Percentiles rank a stretch among this genome's conserved stretches.
These are phyloP conservation scores for Acipenser oxyrinchus DNA, from an alignment of 2,797 vertebrate species.

Conservation along the genomic window DNA sequence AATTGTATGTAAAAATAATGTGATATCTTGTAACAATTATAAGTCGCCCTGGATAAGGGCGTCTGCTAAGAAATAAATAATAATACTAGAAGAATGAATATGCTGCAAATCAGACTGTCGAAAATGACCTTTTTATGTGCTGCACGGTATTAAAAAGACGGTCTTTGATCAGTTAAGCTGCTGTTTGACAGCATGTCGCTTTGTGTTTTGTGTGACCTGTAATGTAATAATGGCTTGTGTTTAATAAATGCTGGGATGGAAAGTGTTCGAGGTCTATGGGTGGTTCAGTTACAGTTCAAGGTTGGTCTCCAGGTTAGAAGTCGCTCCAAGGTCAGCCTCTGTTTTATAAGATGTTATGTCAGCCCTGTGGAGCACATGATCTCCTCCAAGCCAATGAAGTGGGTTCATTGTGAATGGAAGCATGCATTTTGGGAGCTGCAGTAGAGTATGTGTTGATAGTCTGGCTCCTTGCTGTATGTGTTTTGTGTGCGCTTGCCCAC, in stretches of 20 bases:
- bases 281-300: slow-evolving; percentile 27
- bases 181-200: slow-evolving; percentile 61
- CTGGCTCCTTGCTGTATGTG: not conserved
- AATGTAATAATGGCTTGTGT: slow-evolving; percentile 12
- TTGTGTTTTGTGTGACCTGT: slow-evolving; percentile 45
- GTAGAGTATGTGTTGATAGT: not conserved
- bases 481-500: not conserved
- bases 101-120: too few relatives aligned
- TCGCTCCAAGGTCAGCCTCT: slow-evolving; percentile 36
- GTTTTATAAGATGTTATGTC: slow-evolving; percentile 39
- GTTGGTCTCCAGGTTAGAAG: slow-evolving; percentile 37
- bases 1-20: too few relatives aligned
- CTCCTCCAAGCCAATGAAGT: slow-evolving; percentile 19
- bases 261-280: slow-evolving; percentile 16
- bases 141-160: not conserved
- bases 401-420: slow-evolving; percentile 17
- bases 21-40: too few relatives aligned
- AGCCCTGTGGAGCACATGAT: slow-evolving; percentile 10
- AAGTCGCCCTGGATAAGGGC: too few relatives aligned
- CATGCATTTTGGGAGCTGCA: not conserved
- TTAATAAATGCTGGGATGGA: slow-evolving; percentile 22
- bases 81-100: too few relatives aligned
- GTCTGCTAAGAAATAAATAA: too few relatives aligned
- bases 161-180: slow-evolving; percentile 48
- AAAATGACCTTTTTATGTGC: too few relatives aligned